Evolutionary conservation across 2,797 vertebrate genomes (phyloP).

Genomic region (Momotus momota): DNA sequence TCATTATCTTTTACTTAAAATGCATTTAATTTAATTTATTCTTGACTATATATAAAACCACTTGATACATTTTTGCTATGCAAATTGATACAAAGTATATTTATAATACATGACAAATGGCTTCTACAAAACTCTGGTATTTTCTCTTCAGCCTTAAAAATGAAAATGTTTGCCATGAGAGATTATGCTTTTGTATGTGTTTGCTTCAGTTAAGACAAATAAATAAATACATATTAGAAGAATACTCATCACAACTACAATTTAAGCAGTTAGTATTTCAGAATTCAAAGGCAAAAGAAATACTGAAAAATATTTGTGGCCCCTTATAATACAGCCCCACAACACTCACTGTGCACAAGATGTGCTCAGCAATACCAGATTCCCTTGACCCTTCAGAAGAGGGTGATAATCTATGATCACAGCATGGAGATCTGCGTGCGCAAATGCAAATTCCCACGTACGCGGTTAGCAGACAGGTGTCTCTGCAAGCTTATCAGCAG

Average conservation of each 20-base stretch:
- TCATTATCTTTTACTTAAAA: slow-evolving; percentile 2
- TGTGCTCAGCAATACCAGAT: not conserved
- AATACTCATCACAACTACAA: not conserved
- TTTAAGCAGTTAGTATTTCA: not conserved
- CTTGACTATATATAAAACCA: not conserved
- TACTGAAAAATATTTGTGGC: not conserved
- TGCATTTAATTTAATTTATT: slow-evolving; percentile 13
- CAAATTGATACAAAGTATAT: not conserved
- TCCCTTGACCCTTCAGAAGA: not conserved
- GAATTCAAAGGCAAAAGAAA: not conserved
- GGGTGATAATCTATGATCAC: not conserved
- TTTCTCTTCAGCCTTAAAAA: not conserved
- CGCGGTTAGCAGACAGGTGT: not conserved
- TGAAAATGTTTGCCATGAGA: not conserved
- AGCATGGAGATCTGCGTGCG: fast-evolving
- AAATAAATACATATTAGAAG: not conserved
- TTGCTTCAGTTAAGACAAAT: not conserved
- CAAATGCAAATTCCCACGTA: not conserved
- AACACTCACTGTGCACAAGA: too few species aligned
- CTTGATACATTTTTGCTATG: not conserved
- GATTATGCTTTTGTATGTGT: not conserved
- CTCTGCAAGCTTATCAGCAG: not conserved
- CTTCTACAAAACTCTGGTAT: not conserved
- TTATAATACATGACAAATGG: not conserved
- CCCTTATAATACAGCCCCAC: not conserved